These are phyloP conservation scores for Psephotus haematonotus DNA, from an alignment of 2,113 vertebrate genomes.

Conservation along the genomic window DNA sequence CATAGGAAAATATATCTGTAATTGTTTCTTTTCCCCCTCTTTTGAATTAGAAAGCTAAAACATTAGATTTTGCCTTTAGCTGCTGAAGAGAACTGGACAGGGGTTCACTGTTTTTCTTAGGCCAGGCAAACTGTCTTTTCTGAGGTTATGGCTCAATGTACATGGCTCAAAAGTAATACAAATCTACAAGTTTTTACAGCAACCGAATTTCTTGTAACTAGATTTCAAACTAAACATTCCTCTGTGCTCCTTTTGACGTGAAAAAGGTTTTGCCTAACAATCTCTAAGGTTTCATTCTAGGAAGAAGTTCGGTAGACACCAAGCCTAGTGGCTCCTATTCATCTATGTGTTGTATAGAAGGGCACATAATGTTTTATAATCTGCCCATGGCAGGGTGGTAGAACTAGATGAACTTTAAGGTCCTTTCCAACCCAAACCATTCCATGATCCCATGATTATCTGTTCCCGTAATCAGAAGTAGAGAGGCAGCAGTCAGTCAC, in stretches of 20 bases:
- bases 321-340: background rate
- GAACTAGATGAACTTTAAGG: background rate
- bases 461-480: background rate
- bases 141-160: background rate
- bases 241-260: background rate
- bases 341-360: background rate
- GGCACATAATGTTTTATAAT: background rate
- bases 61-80: background rate
- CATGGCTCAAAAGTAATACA: background rate
- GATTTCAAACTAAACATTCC: background rate
- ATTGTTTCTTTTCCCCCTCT: background rate
- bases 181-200: background rate
- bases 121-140: background rate
- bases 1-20: fast-evolving
- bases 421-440: background rate
- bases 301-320: background rate
- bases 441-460: background rate
- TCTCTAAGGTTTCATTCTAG: background rate
- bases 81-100: background rate
- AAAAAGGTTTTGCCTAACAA: background rate
- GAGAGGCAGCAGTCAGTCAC: background rate
- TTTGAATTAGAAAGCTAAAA: background rate
- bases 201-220: background rate
- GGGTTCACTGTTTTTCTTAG: background rate
- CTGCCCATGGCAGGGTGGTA: background rate